phyloP scores from a whole-genome alignment of 2,797 vertebrate species.

The Morus bassanus region DNA sequence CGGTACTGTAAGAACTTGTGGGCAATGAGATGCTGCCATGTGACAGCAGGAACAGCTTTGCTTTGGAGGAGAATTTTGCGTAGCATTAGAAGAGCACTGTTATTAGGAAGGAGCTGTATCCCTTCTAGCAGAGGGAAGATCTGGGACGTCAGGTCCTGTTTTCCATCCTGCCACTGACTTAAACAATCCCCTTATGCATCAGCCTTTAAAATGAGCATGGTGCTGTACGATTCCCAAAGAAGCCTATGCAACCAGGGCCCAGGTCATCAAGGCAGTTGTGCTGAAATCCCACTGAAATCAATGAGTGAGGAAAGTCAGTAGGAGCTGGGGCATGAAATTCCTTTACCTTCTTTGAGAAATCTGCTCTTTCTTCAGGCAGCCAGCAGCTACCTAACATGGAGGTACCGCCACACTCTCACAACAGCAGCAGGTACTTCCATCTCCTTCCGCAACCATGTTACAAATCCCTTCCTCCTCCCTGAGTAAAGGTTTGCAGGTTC shows the following conservation, averaged over 20 bases:
- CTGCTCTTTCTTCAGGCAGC: not conserved
- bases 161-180: not conserved
- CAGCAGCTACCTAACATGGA: not conserved
- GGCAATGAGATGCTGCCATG: not conserved
- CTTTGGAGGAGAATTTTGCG: not conserved
- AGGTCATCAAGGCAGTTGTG: not conserved
- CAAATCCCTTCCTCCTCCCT: not conserved
- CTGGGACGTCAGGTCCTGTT: not conserved
- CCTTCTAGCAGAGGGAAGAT: not conserved
- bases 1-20: not conserved
- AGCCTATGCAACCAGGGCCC: not conserved
- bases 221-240: not conserved
- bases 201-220: not conserved
- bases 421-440: not conserved
- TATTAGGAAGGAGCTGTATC: not conserved
- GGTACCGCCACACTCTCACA: not conserved
- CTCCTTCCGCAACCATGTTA: not conserved
- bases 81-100: not conserved
- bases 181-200: not conserved
- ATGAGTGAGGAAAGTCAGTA: not conserved
- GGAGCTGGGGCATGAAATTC: not conserved
- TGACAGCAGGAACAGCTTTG: not conserved
- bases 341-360: not conserved
- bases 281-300: not conserved
- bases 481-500: conserved; percentile 1